Evolutionary conservation across 2,888 invertebrate species (phyloP).

Genomic region (Ectemnius continuus): DNA sequence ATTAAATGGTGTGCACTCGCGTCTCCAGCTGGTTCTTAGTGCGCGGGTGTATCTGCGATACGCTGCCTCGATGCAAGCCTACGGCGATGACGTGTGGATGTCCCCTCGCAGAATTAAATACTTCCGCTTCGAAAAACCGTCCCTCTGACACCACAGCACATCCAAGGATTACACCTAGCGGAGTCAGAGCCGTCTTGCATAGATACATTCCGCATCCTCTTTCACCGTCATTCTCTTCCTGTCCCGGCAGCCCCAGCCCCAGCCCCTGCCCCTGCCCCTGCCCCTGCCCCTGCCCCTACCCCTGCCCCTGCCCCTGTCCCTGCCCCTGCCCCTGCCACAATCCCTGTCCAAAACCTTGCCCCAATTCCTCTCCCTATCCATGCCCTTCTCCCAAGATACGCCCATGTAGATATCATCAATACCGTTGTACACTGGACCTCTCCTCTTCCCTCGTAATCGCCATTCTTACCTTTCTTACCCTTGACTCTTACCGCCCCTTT

Average conservation of each 20-base stretch:
- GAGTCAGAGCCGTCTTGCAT: background rate
- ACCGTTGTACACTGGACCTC: constrained; percentile 13
- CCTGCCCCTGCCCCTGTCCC: constrained; percentile 36
- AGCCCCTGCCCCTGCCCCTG: background rate
- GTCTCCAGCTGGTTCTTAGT: too few species aligned
- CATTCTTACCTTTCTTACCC: background rate
- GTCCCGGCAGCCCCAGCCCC: background rate
- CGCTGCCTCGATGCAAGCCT: too few species aligned
- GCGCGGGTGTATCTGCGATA: too few species aligned
- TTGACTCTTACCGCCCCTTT: background rate
- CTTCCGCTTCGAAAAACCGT: constrained; percentile 9
- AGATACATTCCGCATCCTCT: background rate
- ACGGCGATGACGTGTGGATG: too few species aligned
- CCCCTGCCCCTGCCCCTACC: background rate
- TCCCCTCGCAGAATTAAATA: too few species aligned
- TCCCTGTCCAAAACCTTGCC: constrained; percentile 6
- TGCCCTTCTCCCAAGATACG: background rate
- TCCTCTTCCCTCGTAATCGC: background rate
- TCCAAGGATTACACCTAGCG: constrained; percentile 9
- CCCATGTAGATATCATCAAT: too few species aligned
- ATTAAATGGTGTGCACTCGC: too few species aligned
- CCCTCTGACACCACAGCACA: constrained; percentile 22
- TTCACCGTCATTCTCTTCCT: background rate
- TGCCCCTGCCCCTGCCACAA: constrained; percentile 28
- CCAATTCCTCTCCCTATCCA: constrained; percentile 2